Conservation (phyloP, 92 coral and sea anemone species). For the Virgularia gustaviana region DNA sequence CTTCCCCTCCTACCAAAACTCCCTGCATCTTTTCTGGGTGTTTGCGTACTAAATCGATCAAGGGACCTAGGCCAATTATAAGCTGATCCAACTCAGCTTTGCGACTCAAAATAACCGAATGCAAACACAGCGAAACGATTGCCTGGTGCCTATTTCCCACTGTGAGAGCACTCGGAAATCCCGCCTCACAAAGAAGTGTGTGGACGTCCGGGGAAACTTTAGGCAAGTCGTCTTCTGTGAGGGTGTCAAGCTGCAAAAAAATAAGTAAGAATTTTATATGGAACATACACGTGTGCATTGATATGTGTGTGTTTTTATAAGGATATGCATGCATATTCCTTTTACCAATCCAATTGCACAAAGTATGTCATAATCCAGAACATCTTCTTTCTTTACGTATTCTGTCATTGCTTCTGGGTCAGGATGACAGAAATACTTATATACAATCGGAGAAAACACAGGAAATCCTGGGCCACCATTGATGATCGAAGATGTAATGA, state of each 20-base stretch:
- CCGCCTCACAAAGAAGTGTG: not conserved
- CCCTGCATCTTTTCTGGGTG: slow-evolving; percentile 25
- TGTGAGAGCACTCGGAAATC: slow-evolving; percentile 21
- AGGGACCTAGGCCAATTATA: slow-evolving; percentile 26
- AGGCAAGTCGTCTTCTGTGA: no score
- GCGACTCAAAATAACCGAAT: slow-evolving; percentile 29
- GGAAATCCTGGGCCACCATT: slow-evolving; percentile 52
- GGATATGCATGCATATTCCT: not conserved
- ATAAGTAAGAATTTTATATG: no score
- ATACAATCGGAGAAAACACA: slow-evolving; percentile 29
- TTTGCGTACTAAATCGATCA: slow-evolving; percentile 16
- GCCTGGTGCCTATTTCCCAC: slow-evolving; percentile 24
- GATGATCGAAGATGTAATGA: slow-evolving; percentile 33
- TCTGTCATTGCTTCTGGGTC: not conserved
- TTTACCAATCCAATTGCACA: slow-evolving; percentile 37
- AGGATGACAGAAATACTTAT: slow-evolving; percentile 22
- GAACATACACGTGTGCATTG: no score
- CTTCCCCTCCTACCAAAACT: slow-evolving; percentile 20
- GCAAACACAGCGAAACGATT: slow-evolving; percentile 20
- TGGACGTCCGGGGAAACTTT: slow-evolving; percentile 1
- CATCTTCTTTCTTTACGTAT: slow-evolving; percentile 19
- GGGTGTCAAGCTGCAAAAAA: no score
- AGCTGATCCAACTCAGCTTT: slow-evolving; percentile 44
- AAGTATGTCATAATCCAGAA: slow-evolving; percentile 34
- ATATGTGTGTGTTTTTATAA: no score